phyloP scores from a whole-genome alignment of 2,888 invertebrate species.

The Phorcus lineatus region DNA sequence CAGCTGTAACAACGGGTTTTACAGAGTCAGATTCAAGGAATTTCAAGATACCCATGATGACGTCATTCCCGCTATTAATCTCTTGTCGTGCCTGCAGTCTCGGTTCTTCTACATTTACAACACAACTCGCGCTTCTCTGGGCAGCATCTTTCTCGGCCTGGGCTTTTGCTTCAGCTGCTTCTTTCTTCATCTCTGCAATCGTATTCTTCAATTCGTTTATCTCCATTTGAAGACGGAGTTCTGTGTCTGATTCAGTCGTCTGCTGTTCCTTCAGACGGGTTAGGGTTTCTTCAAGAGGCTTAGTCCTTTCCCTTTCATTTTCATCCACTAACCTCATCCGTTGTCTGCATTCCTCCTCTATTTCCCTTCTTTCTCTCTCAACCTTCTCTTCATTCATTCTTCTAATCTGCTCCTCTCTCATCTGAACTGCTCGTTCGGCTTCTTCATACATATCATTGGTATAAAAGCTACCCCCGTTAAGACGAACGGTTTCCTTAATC shows the following conservation, averaged over 20 bases:
- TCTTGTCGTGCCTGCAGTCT: neutral
- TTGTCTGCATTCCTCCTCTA: constrained; percentile 23
- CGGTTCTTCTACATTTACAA: neutral
- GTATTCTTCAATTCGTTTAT: neutral
- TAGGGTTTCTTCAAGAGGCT: neutral
- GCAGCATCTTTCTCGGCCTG: neutral
- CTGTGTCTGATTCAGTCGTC: neutral
- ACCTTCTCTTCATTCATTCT: constrained; percentile 12
- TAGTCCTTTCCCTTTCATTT: neutral
- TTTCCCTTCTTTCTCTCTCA: constrained; percentile 23
- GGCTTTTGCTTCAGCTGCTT: neutral
- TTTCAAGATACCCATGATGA: neutral
- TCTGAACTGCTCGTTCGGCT: constrained; percentile 27
- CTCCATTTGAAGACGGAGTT: neutral
- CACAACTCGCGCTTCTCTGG: neutral
- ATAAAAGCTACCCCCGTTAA: constrained; percentile 32
- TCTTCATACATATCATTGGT: constrained; percentile 32
- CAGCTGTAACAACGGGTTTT: neutral
- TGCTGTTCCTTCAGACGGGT: neutral
- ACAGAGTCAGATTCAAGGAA: neutral
- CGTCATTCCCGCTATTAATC: neutral
- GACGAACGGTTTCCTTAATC: constrained; percentile 16
- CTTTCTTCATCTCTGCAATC: neutral
- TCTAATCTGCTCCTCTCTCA: constrained; percentile 24
- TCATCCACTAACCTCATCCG: constrained; percentile 10